These are phyloP conservation scores for Plemyria rubiginata DNA, from an alignment of 2,888 invertebrate species.

Conservation along the genomic window DNA sequence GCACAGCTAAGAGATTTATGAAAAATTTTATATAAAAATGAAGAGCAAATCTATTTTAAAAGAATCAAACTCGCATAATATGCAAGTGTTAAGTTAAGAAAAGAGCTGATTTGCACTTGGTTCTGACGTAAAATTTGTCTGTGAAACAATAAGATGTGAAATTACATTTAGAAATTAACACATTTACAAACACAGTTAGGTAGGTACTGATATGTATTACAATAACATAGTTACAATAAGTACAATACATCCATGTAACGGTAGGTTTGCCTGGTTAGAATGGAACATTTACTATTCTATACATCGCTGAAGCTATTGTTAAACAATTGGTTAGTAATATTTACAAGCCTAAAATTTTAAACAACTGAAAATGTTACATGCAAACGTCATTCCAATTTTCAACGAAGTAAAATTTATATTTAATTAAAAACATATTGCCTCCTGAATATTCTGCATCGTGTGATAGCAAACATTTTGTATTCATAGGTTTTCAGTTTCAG, in stretches of 20 bases:
- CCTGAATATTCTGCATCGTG: slow-evolving; percentile 38
- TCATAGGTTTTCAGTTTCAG: slow-evolving; percentile 15
- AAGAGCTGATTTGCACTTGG: neutral
- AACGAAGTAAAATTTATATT: slow-evolving; percentile 36
- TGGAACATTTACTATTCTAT: slow-evolving; percentile 26
- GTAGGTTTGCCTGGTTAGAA: slow-evolving; percentile 20
- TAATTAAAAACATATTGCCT: slow-evolving; percentile 39
- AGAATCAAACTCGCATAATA: too few relatives aligned
- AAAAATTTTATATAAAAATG: too few relatives aligned
- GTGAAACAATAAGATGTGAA: slow-evolving; percentile 5
- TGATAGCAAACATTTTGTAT: slow-evolving; percentile 25
- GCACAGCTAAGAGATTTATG: too few relatives aligned
- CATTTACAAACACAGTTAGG: slow-evolving; percentile 1
- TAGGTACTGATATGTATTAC: slow-evolving; percentile 9
- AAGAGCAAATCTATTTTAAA: too few relatives aligned
- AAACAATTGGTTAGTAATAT: slow-evolving; percentile 29
- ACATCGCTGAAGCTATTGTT: slow-evolving; percentile 32
- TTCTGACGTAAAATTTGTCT: neutral
- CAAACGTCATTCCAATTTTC: slow-evolving; percentile 54
- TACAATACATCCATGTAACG: slow-evolving; percentile 14
- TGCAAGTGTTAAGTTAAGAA: neutral
- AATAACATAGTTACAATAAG: slow-evolving; percentile 8
- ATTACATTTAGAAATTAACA: slow-evolving; percentile 10
- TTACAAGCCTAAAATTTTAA: slow-evolving; percentile 31
- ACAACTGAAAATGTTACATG: slow-evolving; percentile 43